These are phyloP conservation scores for Pinna nobilis DNA, from an alignment of 1,140 invertebrate species.

Conservation along the genomic window DNA sequence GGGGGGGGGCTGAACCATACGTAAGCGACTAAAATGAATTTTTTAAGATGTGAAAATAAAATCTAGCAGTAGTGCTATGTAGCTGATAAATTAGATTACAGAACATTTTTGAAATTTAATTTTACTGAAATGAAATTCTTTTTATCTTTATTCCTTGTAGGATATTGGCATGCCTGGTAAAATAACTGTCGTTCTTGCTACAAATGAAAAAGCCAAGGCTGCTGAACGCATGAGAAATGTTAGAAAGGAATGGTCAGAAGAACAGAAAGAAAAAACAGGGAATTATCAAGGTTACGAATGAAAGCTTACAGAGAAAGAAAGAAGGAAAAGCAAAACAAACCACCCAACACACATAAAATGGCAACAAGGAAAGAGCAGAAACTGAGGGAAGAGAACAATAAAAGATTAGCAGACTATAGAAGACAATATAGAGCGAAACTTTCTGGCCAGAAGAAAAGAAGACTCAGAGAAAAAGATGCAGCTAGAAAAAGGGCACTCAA, in stretches of 20 bases:
- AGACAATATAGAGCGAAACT: neutral
- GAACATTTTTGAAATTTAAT: no score
- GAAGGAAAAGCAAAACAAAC: neutral
- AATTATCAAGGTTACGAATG: neutral
- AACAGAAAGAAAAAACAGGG: constrained; percentile 3
- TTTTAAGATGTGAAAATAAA: no score
- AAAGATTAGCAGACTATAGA: neutral
- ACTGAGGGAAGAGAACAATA: constrained; percentile 1
- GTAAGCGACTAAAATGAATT: no score
- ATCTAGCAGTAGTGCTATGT: no score
- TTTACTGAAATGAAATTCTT: no score
- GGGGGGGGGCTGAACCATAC: no score
- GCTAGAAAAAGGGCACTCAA: neutral
- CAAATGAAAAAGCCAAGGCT: constrained; percentile 12
- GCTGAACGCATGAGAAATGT: neutral
- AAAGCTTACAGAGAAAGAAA: constrained; percentile 15
- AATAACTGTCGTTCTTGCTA: no score
- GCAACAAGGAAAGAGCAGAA: constrained; percentile 9
- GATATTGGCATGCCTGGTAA: no score
- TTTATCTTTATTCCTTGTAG: no score
- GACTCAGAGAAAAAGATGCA: constrained; percentile 7
- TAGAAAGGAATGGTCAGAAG: constrained; percentile 9
- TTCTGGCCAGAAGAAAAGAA: neutral
- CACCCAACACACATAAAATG: neutral
- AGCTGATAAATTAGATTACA: no score